phyloP scores from a whole-genome alignment of 1,140 invertebrate genomes.

The Ips nitidus region DNA sequence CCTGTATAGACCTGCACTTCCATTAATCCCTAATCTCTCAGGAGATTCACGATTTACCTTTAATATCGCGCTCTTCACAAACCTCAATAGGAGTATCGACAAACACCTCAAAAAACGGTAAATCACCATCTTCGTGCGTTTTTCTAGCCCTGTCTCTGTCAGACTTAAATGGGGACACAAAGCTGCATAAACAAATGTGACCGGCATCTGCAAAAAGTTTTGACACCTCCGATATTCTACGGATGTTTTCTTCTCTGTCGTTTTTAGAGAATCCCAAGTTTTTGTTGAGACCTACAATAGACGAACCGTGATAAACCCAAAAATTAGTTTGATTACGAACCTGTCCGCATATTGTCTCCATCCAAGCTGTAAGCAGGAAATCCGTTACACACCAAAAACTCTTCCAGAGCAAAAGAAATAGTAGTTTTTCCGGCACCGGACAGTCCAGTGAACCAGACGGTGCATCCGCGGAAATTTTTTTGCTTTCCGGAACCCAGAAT shows the following conservation, averaged over 20 bases:
- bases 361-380: constrained; percentile 95
- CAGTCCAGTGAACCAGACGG: constrained; percentile 96
- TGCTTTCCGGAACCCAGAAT: constrained; percentile 75
- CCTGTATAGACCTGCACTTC: constrained; percentile 82
- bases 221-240: constrained; percentile 88
- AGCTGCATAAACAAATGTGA: constrained; percentile 92
- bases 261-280: constrained; percentile 93
- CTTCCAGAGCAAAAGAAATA: constrained; percentile 95
- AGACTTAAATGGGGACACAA: constrained; percentile 95
- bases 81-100: constrained; percentile 93
- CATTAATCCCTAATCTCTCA: not conserved
- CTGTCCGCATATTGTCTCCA: constrained; percentile 89
- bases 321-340: constrained; percentile 10
- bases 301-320: constrained; percentile 6
- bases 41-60: constrained; percentile 52
- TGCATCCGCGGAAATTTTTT: constrained; percentile 92
- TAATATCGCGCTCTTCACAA: constrained; percentile 94
- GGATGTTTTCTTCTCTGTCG: constrained; percentile 96
- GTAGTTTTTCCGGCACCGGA: constrained; percentile 98
- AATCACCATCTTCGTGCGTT: constrained; percentile 81
- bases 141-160: constrained; percentile 85
- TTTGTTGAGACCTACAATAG: constrained; percentile 80
- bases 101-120: constrained; percentile 95
- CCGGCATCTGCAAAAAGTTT: constrained; percentile 98
- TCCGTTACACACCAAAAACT: constrained; percentile 80